Evolutionary conservation across 2,888 invertebrate genomes (phyloP).

Genomic region (Apodemia zela): DNA sequence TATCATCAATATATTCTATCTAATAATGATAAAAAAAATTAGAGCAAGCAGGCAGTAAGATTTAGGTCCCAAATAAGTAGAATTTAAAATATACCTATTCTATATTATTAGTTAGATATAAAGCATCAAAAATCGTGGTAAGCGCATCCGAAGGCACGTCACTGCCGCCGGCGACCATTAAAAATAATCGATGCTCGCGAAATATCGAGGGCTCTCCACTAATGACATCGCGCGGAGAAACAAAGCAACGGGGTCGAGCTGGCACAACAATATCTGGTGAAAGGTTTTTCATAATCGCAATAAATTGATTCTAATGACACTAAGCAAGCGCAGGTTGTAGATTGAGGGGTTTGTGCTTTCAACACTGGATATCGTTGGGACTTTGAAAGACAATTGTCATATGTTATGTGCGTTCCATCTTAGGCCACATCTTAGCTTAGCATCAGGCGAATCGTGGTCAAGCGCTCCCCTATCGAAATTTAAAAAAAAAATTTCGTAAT

Average conservation of each 20-base stretch:
- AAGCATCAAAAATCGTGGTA: constrained; percentile 34
- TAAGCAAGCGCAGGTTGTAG: neutral
- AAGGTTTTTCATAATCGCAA: constrained; percentile 20
- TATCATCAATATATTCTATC: too few species aligned
- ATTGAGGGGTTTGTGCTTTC: neutral
- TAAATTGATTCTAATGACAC: constrained; percentile 24
- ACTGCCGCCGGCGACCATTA: constrained; percentile 65
- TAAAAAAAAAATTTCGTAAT: too few species aligned
- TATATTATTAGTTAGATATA: constrained; percentile 22
- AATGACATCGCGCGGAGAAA: constrained; percentile 74
- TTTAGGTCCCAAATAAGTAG: too few species aligned
- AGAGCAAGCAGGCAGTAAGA: too few species aligned
- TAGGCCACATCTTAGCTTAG: too few species aligned
- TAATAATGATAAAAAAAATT: too few species aligned
- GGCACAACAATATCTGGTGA: constrained; percentile 12
- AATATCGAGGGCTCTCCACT: constrained; percentile 76
- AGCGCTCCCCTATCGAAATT: too few species aligned
- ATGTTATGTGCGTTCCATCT: too few species aligned
- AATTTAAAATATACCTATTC: too few species aligned
- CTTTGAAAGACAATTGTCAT: neutral
- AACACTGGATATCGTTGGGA: neutral
- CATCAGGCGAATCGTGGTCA: too few species aligned
- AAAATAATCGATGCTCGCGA: constrained; percentile 76
- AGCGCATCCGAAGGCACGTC: constrained; percentile 44
- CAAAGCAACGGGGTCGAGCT: constrained; percentile 56